phyloP scores from a whole-genome alignment of 2,888 invertebrate genomes.

The Heteromyza rotundicornis region DNA sequence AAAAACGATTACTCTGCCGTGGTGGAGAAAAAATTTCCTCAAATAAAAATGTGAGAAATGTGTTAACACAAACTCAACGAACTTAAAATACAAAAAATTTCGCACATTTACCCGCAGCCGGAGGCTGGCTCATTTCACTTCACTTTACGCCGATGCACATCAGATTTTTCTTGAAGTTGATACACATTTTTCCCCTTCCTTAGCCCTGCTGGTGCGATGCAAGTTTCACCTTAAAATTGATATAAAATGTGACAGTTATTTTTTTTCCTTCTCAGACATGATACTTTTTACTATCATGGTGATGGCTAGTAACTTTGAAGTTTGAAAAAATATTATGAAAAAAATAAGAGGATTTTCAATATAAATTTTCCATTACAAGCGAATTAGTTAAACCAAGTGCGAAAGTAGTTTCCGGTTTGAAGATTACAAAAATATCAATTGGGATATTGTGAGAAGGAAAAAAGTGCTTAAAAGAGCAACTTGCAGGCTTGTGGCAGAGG shows the following conservation, averaged over 20 bases:
- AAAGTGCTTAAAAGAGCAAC: too few species aligned
- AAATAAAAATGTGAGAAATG: too few species aligned
- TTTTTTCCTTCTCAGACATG: too few species aligned
- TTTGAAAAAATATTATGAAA: not conserved
- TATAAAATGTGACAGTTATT: too few species aligned
- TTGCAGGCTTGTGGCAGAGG: too few species aligned
- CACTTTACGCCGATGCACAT: conserved; percentile 3
- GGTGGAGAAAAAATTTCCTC: not conserved
- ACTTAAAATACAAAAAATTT: conserved; percentile 9
- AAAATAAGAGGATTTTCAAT: not conserved
- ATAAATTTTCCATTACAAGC: conserved; percentile 23
- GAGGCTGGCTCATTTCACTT: conserved; percentile 24
- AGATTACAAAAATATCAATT: too few species aligned
- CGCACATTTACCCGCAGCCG: conserved; percentile 41
- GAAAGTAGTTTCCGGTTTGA: conserved; percentile 54
- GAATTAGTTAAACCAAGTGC: conserved; percentile 46
- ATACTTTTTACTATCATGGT: conserved; percentile 26
- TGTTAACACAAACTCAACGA: too few species aligned
- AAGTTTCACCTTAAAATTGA: conserved; percentile 43
- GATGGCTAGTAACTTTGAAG: conserved; percentile 4
- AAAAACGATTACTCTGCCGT: not conserved
- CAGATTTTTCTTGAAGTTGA: not conserved
- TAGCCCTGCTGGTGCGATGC: not conserved
- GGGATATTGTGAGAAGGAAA: too few species aligned
- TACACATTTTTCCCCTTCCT: not conserved